Conservation (phyloP, 2,113 vertebrate species). For the Callocephalon fimbriatum region DNA sequence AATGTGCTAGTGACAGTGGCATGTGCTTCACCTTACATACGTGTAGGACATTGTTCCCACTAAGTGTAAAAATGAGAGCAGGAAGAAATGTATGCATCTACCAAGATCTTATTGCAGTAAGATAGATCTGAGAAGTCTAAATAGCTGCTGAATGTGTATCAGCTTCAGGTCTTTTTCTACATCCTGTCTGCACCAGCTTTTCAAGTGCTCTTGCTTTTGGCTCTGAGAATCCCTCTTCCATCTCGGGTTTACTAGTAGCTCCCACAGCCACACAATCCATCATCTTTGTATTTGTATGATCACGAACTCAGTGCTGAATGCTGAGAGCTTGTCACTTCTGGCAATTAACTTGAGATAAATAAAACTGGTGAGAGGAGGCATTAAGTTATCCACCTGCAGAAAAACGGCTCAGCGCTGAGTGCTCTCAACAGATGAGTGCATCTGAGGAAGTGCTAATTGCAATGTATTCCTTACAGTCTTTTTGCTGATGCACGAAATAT, state of each 20-base stretch:
- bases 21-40: not conserved
- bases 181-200: not conserved
- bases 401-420: not conserved
- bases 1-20: not conserved
- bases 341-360: slow-evolving; percentile 45
- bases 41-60: not conserved
- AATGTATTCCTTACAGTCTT: not conserved
- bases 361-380: slow-evolving; percentile 19
- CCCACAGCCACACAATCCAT: not conserved
- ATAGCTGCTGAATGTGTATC: not conserved
- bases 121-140: not conserved
- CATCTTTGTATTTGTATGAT: not conserved
- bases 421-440: slow-evolving; percentile 26
- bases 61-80: not conserved
- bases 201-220: not conserved
- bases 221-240: not conserved
- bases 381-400: slow-evolving; percentile 52
- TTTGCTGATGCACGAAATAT: slow-evolving; percentile 5
- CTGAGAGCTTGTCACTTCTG: slow-evolving; percentile 16
- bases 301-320: not conserved
- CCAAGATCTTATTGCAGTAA: not conserved
- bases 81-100: not conserved
- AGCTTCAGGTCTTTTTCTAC: not conserved
- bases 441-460: slow-evolving; percentile 38
- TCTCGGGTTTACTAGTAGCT: not conserved